Evolutionary conservation across 2,113 vertebrate species (phyloP).

Genomic region (Mus spicilegus): DNA sequence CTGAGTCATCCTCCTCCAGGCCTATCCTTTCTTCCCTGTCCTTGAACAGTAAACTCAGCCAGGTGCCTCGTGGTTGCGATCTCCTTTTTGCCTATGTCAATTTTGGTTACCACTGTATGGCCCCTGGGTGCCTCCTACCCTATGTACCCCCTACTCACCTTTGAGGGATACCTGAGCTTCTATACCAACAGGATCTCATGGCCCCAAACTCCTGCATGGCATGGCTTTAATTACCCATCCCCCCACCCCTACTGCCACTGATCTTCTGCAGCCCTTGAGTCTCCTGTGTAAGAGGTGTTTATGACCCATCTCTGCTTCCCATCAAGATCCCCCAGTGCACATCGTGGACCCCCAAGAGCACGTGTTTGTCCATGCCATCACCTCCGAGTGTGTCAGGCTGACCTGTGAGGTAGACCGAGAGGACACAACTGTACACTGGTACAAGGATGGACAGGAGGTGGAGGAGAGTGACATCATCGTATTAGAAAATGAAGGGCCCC

Average conservation of each 20-base stretch:
- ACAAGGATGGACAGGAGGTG: conserved; percentile 93
- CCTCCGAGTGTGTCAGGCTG: conserved; percentile 91
- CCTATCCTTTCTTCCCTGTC: neutral
- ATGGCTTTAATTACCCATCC: neutral
- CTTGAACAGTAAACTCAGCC: neutral
- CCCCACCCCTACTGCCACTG: neutral
- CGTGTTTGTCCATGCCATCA: conserved; percentile 88
- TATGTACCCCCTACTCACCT: neutral
- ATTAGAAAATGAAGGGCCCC: conserved; percentile 90
- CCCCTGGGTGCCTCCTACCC: neutral
- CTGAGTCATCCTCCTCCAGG: neutral
- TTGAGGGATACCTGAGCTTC: neutral
- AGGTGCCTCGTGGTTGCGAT: neutral
- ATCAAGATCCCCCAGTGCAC: conserved; percentile 91
- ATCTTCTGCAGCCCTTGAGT: fast-evolving
- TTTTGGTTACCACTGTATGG: neutral
- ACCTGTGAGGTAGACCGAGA: conserved; percentile 93
- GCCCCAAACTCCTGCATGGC: neutral
- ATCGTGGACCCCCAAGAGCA: conserved; percentile 90
- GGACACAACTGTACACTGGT: conserved; percentile 90
- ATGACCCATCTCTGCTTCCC: conserved; percentile 34
- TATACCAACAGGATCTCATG: neutral
- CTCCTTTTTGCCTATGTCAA: neutral
- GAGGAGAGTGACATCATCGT: conserved; percentile 87
- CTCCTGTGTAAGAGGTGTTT: neutral